Base-by-base conservation (phyloP, 2,888 invertebrate genomes). In the Oegoconia quadripuncta region DNA sequence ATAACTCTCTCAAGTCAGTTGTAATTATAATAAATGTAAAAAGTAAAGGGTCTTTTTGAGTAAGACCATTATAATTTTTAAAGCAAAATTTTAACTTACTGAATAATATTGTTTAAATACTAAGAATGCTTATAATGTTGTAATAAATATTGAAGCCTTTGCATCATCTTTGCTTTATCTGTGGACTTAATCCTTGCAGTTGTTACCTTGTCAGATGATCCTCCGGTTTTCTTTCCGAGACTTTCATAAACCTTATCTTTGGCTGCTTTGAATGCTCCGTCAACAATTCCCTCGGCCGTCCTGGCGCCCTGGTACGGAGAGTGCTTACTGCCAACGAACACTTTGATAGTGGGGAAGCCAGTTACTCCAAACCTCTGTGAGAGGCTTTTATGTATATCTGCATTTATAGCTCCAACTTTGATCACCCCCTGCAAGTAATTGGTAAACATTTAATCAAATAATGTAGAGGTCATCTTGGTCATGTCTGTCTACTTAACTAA, bases 341-440 rank as follows among this genome's bases (percentile, higher is more conserved):
- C 92, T 78, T 99, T 99, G 46, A 99, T 93, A 0, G 98, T 97
- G 2, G 99, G 99, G 75, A 98, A 99, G 34, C 99, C 98, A 52
- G 90, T 86, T 22, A 99, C 93, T 27, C 92, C 93, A 82, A 91
- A 99, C 59, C 93, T 92, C 1, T 91, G 89, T 20, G 93, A 93
- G 0, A 98, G 78, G 3, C 93, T 91, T 62, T 94, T 93, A 65
- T 98, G 94, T 33, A 95, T 92, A 70, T 98, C 97, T 27, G 95
- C 96, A 87, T 99, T 93, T 0, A 99, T 92, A 4, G 96, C 96
- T 33, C 97, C 99, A 3, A 99, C 94, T 90, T 97, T 98, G 0
- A 94, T 93, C 9, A 98, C 89, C 42, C 99, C 98, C 93, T 95
- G 65, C 13, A 78, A 71, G 53, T n/a, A 40, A 49, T 18, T 12